Evolutionary conservation across 2,797 vertebrate genomes (phyloP).

Genomic region (Tympanoctomys barrerae): DNA sequence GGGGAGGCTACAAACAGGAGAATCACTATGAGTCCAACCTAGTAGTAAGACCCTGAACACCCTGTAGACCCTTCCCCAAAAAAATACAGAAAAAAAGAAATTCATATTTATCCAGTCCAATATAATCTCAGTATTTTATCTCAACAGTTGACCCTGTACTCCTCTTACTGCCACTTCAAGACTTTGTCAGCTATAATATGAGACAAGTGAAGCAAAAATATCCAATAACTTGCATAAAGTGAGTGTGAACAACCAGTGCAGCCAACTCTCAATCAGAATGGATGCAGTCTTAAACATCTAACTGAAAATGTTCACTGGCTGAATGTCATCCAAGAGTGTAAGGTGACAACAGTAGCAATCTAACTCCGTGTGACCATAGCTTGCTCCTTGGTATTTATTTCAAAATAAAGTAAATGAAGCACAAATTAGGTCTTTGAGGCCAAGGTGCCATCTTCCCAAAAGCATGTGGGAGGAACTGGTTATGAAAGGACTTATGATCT

Average conservation of each 20-base stretch:
- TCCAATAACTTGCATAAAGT: neutral
- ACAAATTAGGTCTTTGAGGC: neutral
- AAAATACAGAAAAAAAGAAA: neutral
- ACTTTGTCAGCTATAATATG: neutral
- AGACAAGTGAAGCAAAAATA: constrained; percentile 26
- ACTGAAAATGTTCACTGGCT: neutral
- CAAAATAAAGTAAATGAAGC: constrained; percentile 54
- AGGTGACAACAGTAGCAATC: neutral
- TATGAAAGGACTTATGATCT: constrained; percentile 31
- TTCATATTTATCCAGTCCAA: neutral
- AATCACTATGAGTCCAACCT: too few species aligned
- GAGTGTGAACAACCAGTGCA: neutral
- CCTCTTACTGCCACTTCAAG: neutral
- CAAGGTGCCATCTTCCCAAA: neutral
- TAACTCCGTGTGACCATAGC: neutral
- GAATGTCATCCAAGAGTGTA: neutral
- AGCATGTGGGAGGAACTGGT: neutral
- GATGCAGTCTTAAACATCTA: neutral
- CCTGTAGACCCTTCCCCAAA: too few species aligned
- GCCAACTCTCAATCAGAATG: neutral
- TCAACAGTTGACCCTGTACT: neutral
- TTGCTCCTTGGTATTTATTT: constrained; percentile 44
- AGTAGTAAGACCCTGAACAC: too few species aligned
- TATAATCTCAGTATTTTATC: constrained; percentile 35
- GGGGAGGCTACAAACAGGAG: too few species aligned